Base-by-base conservation (phyloP, 2,888 invertebrate genomes). In the Leptopilina drosophilae region DNA sequence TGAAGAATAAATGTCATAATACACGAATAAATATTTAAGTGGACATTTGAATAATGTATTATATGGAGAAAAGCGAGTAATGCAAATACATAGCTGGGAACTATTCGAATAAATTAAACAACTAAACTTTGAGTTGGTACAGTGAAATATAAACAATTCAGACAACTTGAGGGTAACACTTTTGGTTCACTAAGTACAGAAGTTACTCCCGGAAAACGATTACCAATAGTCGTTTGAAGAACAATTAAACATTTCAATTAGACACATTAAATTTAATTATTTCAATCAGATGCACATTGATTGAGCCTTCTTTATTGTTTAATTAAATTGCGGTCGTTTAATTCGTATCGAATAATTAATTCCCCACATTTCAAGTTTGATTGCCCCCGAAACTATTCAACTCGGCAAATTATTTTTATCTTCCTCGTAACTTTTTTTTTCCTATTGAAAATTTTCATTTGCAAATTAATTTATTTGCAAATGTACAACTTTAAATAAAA, bases 221-320 rank as follows among this genome's bases (percentile, higher is more conserved):
- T 53, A n/a, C 26, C 56, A 56, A 26, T 56, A 56, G n/a, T 56
- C 56, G 56, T 56, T 26, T 26, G 26, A 53, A 20, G 49, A 69
- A 69, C 69, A 73, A 56, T 73, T 33, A 56, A 15, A 56, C 9
- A 56, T 40, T 33, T 73, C 73, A 73, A 73, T 56, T 56, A 73
- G 73, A 14, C 53, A 26, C n/a, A 33, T 53, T 14, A 14, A 14
- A 20, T 56, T 73, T 73, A 56, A 73, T 56, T 53, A 73, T 33
- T 56, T 56, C n/a, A 73, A 73, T 73, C 56, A 40, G 53, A 73
- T 73, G 56, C 73, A 49, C 49, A 56, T 73, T 73, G 53, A 73
- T 73, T 56, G 11, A 40, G 73, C 8, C 33, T 9, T 33, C 33
- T 56, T 73, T 56, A 56, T 33, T 56, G 56, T 33, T 56, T 56